Base-by-base conservation (phyloP, 2,888 invertebrate genomes). In the Sinohyriopsis cumingii region DNA sequence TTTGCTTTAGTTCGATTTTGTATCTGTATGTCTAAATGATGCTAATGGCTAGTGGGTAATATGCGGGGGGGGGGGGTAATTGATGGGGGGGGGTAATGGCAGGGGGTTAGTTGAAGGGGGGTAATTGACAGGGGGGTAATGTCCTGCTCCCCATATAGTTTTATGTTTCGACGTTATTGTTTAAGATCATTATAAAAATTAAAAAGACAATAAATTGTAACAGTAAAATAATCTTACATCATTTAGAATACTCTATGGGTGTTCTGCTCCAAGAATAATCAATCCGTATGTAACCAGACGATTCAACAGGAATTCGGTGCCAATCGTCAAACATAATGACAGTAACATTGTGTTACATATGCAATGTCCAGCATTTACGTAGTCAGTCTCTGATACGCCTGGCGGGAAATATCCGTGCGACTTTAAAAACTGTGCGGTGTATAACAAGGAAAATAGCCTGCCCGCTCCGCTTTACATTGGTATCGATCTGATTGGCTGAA, bases 361-460 rank as follows among this genome's bases (percentile, higher is more conserved):
- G 12, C 73, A 74, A 25, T 79, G 80, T 55, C 45, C 71, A 71
- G 68, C 19, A 59, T 78, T 67, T 74, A 68, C 60, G 65, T 79
- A 12, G 69, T 76, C 53, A 83, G 82, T 0, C 24, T 83, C 2
- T 75, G 85, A 19, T 84, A 84, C 63, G 72, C 74, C 1, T 84
- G 84, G 85, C 62, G 79, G 33, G 82, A 82, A 64, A 25, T 80
- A 83, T n/a, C 84, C 85, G 15, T 84, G 83, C 68, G 60, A 63
- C 5, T 78, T 82, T 63, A 83, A 82, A 68, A 73, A 71, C 33
- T 84, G 84, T 70, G 78, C 84, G 12, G 76, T 84, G 5, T 84
- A 85, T 63, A 76, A 74, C 22, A 66, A 59, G 20, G 72, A 75
- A 19, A 78, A 82, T 53, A 68, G 68, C 15, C 75, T 84, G 15